Evolutionary conservation across 2,113 vertebrate species (phyloP).

Genomic region (Lophius piscatorius): DNA sequence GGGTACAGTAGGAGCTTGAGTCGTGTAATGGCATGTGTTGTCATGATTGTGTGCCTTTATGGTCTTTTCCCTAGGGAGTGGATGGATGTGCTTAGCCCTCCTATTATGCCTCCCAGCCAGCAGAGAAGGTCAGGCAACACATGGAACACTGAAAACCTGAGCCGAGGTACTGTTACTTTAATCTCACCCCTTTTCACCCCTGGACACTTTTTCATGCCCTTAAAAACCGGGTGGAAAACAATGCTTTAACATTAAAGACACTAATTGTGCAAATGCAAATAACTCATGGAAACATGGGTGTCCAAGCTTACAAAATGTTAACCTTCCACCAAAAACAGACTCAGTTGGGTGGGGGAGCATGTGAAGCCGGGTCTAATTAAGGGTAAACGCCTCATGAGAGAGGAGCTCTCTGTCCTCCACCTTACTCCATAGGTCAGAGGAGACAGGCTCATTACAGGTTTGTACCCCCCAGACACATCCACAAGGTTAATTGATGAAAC

Average conservation of each 20-base stretch:
- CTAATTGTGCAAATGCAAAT: constrained; percentile 27
- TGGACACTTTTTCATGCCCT: constrained; percentile 30
- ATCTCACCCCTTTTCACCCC: constrained; percentile 31
- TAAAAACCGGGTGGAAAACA: constrained; percentile 30
- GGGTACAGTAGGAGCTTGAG: constrained; percentile 36
- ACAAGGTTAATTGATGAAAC: constrained; percentile 79
- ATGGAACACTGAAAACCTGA: constrained; percentile 52
- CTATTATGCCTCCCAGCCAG: constrained; percentile 73
- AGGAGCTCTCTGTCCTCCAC: constrained; percentile 68
- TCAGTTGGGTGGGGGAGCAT: constrained; percentile 25
- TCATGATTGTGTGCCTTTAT: constrained; percentile 66
- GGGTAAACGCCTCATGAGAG: constrained; percentile 51
- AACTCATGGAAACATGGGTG: constrained; percentile 42
- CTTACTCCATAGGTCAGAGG: constrained; percentile 73
- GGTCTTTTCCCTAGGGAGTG: constrained; percentile 75
- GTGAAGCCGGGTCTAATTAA: constrained; percentile 70
- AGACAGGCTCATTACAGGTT: constrained; percentile 77
- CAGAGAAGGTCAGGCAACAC: constrained; percentile 65
- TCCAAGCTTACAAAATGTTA: constrained; percentile 48
- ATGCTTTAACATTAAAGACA: constrained; percentile 31
- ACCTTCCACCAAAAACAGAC: constrained; percentile 28
- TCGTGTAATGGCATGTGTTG: constrained; percentile 63
- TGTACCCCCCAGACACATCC: constrained; percentile 60
- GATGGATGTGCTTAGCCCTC: constrained; percentile 82
- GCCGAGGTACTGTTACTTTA: constrained; percentile 68